phyloP scores from a whole-genome alignment of 2,113 vertebrate genomes.

The Himantopus leucocephalus region DNA sequence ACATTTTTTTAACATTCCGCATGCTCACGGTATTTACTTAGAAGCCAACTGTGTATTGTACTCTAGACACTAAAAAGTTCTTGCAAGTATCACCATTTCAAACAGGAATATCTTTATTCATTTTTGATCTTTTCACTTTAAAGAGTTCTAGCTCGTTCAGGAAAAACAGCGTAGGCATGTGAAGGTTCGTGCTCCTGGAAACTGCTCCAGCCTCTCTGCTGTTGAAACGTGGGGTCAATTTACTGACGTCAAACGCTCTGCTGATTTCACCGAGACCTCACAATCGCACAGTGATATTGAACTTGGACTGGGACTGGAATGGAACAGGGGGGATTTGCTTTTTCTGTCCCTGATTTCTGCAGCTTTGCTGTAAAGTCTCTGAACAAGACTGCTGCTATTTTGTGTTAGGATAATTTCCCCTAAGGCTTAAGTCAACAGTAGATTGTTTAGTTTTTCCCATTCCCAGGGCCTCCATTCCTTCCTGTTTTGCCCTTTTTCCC shows the following conservation, averaged over 20 bases:
- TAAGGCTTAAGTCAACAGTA: not conserved
- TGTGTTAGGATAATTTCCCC: not conserved
- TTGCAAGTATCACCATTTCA: not conserved
- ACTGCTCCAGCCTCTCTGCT: not conserved
- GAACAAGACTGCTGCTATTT: not conserved
- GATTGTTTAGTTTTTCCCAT: constrained; percentile 3
- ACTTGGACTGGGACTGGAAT: not conserved
- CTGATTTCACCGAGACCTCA: not conserved
- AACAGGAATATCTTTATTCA: not conserved
- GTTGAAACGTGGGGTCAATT: fast-evolving
- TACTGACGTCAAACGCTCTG: not conserved
- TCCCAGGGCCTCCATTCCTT: not conserved
- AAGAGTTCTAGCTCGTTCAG: not conserved
- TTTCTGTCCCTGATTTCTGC: not conserved
- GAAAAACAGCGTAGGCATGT: not conserved
- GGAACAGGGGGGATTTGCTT: not conserved
- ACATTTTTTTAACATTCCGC: not conserved
- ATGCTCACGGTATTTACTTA: not conserved
- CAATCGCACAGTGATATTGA: not conserved
- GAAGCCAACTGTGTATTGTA: not conserved
- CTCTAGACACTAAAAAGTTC: not conserved
- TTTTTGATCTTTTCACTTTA: not conserved
- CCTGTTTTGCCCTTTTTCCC: constrained; percentile 50
- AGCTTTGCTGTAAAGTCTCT: not conserved
- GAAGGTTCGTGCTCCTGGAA: not conserved